A percentile compares a stretch with the other conserved stretches of the same genome.
Conservation (phyloP, 2,888 invertebrate species). For the Prenolepis imparis region DNA sequence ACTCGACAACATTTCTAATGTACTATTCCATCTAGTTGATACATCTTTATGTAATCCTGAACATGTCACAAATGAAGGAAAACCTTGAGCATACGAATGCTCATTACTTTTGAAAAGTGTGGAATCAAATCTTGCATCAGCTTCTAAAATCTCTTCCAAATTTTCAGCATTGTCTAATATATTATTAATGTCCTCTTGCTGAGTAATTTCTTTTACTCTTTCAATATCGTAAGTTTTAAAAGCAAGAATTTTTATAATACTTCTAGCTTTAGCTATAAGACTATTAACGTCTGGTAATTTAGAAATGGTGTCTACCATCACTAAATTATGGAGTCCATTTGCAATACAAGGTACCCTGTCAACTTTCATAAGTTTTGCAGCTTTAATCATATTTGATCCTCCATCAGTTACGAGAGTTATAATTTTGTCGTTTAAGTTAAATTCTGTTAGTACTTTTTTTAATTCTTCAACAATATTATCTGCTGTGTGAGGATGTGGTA, state of each 20-base stretch:
- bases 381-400: slow-evolving; percentile 23
- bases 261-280: slow-evolving; percentile 11
- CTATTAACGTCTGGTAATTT: slow-evolving; percentile 27
- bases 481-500: slow-evolving; percentile 15
- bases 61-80: background rate
- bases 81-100: background rate
- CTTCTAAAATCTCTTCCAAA: slow-evolving; percentile 19
- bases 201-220: background rate
- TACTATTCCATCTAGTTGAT: slow-evolving; percentile 21
- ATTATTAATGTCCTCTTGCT: slow-evolving; percentile 9
- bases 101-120: slow-evolving; percentile 1
- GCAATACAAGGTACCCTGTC: slow-evolving; percentile 13
- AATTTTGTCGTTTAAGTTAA: slow-evolving; percentile 15
- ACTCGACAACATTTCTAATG: slow-evolving; percentile 25
- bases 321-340: slow-evolving; percentile 21
- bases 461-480: slow-evolving; percentile 28
- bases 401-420: slow-evolving; percentile 25
- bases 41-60: slow-evolving; percentile 36
- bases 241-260: slow-evolving; percentile 31
- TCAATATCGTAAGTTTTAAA: slow-evolving; percentile 14
- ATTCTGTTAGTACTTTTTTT: slow-evolving; percentile 11
- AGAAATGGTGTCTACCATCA: background rate
- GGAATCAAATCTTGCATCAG: slow-evolving; percentile 10
- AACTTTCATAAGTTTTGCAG: slow-evolving; percentile 29
- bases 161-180: slow-evolving; percentile 16